Evolutionary conservation across 1,140 invertebrate species (phyloP).

Genomic region (Neotoxoptera formosana): DNA sequence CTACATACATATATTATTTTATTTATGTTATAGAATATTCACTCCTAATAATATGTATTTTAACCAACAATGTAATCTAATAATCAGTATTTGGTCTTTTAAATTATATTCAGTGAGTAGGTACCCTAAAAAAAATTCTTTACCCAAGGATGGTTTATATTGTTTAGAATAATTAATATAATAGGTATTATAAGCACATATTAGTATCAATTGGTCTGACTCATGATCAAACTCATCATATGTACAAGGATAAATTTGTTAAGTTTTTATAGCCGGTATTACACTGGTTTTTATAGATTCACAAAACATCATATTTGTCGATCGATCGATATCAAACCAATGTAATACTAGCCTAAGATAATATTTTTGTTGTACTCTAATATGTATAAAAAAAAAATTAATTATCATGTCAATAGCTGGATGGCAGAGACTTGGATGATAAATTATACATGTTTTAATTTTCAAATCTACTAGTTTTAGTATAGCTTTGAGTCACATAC

Average conservation of each 20-base stretch:
- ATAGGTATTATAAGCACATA: background rate
- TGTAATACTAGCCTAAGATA: background rate
- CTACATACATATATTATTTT: background rate
- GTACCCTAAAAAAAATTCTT: background rate
- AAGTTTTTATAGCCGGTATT: background rate
- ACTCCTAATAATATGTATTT: background rate
- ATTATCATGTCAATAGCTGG: background rate
- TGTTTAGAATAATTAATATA: too few species aligned
- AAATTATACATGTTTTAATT: background rate
- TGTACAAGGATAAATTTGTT: background rate
- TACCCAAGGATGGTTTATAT: too few species aligned
- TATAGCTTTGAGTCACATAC: background rate
- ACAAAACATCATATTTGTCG: background rate
- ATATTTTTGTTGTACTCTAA: background rate
- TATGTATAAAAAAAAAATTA: background rate
- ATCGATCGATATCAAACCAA: background rate
- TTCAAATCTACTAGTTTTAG: background rate
- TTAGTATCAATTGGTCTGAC: background rate
- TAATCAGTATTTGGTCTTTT: background rate
- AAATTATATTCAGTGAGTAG: background rate
- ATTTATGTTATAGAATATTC: background rate
- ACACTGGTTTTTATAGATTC: background rate
- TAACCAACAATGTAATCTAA: background rate
- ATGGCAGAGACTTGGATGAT: background rate
- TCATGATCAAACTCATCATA: background rate